These are phyloP conservation scores for Myzus persicae DNA, from an alignment of 1,140 invertebrate species.

Conservation along the genomic window DNA sequence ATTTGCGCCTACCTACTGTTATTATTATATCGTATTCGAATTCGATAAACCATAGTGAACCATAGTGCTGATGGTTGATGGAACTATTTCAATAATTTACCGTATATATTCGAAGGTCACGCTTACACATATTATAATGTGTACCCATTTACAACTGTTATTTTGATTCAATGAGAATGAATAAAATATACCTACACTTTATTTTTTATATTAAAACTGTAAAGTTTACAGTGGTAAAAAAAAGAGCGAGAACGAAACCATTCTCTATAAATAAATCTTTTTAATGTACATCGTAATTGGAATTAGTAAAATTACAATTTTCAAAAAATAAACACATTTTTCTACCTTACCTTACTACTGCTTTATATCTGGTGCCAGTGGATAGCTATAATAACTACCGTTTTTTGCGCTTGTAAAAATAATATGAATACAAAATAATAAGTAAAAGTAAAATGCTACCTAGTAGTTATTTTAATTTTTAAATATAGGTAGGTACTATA, in stretches of 20 bases:
- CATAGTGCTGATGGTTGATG: background rate
- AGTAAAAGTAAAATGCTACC: background rate
- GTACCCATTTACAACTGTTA: background rate
- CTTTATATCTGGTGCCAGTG: background rate
- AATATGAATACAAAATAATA: background rate
- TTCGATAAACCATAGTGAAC: background rate
- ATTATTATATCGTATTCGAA: background rate
- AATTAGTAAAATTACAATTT: slow-evolving; percentile 1
- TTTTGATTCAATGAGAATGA: background rate
- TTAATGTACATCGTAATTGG: background rate
- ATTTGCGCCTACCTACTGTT: background rate
- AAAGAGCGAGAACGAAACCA: background rate
- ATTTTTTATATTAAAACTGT: background rate
- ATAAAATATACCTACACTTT: background rate
- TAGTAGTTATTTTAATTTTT: too few species aligned
- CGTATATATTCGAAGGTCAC: background rate
- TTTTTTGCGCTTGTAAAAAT: background rate
- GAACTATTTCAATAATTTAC: background rate
- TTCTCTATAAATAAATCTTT: background rate
- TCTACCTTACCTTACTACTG: background rate
- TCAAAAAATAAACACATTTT: background rate
- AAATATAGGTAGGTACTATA: too few species aligned
- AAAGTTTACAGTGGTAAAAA: background rate
- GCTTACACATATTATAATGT: background rate
- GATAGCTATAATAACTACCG: background rate